These are phyloP conservation scores for Solenopsis fugax DNA, from an alignment of 1,140 invertebrate species.

Conservation along the genomic window DNA sequence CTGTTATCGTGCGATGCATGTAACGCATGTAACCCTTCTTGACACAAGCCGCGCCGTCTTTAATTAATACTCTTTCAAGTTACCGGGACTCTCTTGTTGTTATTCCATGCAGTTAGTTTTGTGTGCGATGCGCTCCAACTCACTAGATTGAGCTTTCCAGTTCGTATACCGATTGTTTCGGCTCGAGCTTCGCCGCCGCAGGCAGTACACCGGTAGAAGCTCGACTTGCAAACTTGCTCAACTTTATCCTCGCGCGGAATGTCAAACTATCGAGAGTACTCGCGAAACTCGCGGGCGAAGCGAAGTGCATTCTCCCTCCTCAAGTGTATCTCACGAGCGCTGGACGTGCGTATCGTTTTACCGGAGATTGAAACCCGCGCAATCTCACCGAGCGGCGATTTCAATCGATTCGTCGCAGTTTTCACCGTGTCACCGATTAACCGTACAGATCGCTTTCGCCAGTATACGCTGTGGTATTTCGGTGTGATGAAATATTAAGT, in stretches of 20 bases:
- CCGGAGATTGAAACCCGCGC: constrained; percentile 15
- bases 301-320: constrained; percentile 21
- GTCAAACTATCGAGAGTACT: constrained; percentile 48
- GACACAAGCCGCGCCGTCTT: background rate
- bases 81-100: constrained; percentile 2
- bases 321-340: background rate
- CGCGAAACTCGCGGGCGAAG: constrained; percentile 8
- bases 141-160: constrained; percentile 20
- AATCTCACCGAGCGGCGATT: background rate
- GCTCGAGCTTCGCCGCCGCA: background rate
- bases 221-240: constrained; percentile 46
- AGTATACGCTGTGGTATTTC: background rate
- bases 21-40: background rate
- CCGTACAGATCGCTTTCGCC: background rate
- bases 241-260: constrained; percentile 7
- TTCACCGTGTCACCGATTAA: background rate
- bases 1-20: background rate
- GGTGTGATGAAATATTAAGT: background rate
- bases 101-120: constrained; percentile 2
- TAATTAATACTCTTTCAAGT: constrained; percentile 36
- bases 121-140: constrained; percentile 27
- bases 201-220: background rate
- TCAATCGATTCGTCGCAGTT: background rate
- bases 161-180: constrained; percentile 5
- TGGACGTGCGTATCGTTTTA: constrained; percentile 19